Evolutionary conservation across 2,113 vertebrate species (phyloP).

Genomic region (Eptatretus burgeri): DNA sequence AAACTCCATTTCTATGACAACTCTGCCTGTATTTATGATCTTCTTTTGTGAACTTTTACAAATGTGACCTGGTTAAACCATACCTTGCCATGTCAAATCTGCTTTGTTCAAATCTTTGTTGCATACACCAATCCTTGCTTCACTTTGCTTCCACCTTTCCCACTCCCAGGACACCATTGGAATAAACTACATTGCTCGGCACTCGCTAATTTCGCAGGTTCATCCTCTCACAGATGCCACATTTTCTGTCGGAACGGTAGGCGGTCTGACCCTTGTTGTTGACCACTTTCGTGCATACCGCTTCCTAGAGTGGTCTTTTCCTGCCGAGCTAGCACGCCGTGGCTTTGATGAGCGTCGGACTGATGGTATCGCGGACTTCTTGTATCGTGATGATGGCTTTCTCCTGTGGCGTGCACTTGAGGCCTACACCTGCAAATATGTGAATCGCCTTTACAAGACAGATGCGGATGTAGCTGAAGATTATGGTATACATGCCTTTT

Average conservation of each 20-base stretch:
- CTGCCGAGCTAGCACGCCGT: background rate
- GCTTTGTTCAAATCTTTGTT: no score
- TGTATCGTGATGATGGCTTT: constrained; percentile 3
- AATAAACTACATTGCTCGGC: constrained; percentile 3
- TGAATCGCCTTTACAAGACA: background rate
- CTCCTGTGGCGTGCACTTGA: background rate
- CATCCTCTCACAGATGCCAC: constrained; percentile 2
- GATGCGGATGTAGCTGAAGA: background rate
- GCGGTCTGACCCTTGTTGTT: constrained; percentile 2
- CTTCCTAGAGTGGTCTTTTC: background rate
- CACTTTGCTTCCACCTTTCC: background rate
- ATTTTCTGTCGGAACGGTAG: constrained; percentile 2
- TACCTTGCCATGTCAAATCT: no score
- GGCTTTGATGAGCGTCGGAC: background rate
- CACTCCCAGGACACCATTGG: constrained; percentile 1
- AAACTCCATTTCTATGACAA: no score
- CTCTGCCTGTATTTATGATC: no score
- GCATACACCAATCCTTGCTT: no score
- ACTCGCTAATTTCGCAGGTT: constrained; percentile 3
- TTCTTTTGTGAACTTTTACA: no score
- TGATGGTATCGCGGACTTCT: background rate
- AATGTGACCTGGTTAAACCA: no score
- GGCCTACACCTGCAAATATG: background rate
- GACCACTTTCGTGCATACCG: background rate
- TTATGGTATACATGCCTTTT: background rate